Base-by-base conservation (phyloP, 2,113 vertebrate genomes). In the Heliornis fulica region DNA sequence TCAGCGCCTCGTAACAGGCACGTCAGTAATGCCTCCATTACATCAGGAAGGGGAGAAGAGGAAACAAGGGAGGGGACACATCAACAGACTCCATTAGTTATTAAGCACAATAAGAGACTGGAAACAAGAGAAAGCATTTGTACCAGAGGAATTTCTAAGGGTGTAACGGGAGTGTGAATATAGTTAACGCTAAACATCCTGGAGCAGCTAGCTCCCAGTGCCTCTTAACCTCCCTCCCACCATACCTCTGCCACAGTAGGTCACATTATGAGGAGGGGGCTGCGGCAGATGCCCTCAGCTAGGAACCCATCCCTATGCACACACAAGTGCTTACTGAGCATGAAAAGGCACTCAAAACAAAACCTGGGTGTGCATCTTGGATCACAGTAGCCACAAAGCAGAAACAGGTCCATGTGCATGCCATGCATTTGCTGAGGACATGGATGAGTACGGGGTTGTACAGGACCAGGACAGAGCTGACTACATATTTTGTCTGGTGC, bases 251-350 rank as follows among this genome's bases (percentile, higher is more conserved):
- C 31, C 31, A 41, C 1, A 3, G 60, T 11, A 78, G 20, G 18
- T 8, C 0, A 0, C 28, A 31, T 25, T 28, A 50, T 0, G 0
- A 34, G 13, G 8, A 65, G 18, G 7, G 7, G 5, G 15, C 13
- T 76, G 40, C 34, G 50, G 51, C 6, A 84, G 31, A 59, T 54
- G 22, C 12, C 23, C 46, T 60, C 12, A 45, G 34, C 51, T 61
- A 66, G 40, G 17, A 77, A 34, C 7, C 7, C 4, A 3, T 29
- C 29, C n/a, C n/a, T n/a, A n/a, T n/a, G 2, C 2, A 89, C 12
- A 86, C 10, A 23, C 20, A 76, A 75, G 63, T 5, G 36, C 13
- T 48, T 61, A 66, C 14, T 17, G 9, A 60, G 36, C 31, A 32
- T 17, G 38, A 76, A 87, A 76, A 80, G n/a, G n/a, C 22, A 64